A percentile compares a stretch with the other conserved stretches of the same genome.
phyloP scores from a whole-genome alignment of 2,888 invertebrate genomes.

The Apamea monoglypha region DNA sequence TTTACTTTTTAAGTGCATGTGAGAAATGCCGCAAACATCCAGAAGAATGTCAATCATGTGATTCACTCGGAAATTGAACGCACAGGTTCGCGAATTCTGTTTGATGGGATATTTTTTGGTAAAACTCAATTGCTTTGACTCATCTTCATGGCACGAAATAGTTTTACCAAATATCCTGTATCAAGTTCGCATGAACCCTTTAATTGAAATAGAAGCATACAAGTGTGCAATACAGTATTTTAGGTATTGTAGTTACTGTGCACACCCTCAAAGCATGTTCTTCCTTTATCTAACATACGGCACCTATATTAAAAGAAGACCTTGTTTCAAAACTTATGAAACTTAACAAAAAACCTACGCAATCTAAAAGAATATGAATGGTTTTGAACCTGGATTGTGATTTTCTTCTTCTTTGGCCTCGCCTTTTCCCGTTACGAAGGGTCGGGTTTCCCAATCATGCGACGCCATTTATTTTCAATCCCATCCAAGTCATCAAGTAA shows the following conservation, averaged over 20 bases:
- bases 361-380: background rate
- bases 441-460: too few relatives aligned
- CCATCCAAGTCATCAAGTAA: too few relatives aligned
- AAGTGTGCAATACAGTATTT: background rate
- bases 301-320: background rate
- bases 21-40: background rate
- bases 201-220: background rate
- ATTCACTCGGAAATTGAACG: conserved; percentile 21
- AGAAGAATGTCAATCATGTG: background rate
- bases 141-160: background rate
- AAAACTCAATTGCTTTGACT: conserved; percentile 16
- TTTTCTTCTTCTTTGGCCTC: too few relatives aligned
- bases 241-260: background rate
- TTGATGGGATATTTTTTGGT: background rate
- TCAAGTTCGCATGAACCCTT: background rate
- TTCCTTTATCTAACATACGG: background rate
- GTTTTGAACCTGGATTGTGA: background rate
- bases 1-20: background rate
- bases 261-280: background rate
- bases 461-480: too few relatives aligned
- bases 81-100: background rate
- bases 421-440: too few relatives aligned
- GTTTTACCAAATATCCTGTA: background rate
- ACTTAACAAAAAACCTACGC: background rate
- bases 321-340: background rate